Evolutionary conservation across 2,888 invertebrate genomes (phyloP), one percentile per base, ranked within the genome.

Genomic region (Salticus scenicus): DNA sequence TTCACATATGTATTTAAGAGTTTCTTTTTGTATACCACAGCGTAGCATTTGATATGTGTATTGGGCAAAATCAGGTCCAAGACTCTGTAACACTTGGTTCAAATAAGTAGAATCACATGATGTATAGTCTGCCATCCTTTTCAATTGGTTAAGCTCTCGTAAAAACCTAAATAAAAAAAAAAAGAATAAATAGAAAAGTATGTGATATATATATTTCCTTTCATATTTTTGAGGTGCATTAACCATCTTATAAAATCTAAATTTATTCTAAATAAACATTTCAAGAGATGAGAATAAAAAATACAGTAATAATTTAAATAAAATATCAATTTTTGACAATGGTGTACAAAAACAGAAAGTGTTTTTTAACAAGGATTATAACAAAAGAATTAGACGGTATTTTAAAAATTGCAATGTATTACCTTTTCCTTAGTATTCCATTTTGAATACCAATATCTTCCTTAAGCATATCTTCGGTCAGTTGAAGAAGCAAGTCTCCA

Each of bases 21-120:
- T 95, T 89, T 96, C 95, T 90, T 95, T 95, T 91, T 98, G 98
- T 42, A 99, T 96, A 20, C 99, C 99, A 31, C 97, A 96, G 90
- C 97, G 96, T 74, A 99, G 92, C 96, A 99, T 96, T 74, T 95
- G 95, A 92, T 99, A 99, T 0, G 99, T 98, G 92, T 99, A 99
- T 89, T 96, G 97, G 75, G 96, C 95, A 91, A 97, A 97, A 91
- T 98, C 98, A 1, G 95, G 94, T 0, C 96, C 97, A 84, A 98
- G 94, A 64, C 93, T 93, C 90, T 94, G 95, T 63, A 99, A 92
- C 91, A 97, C 96, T 86, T 94, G 94, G 90, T 97, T 96, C 88
- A 99, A 93, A 91, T 96, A 96, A n/a, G 96, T 95, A 7, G 95
- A 94, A 91, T 99, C 98, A 90, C 96, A 94, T 75, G 98, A 98